Percentiles rank a stretch among this genome's conserved stretches.
Evolutionary conservation across 1,140 invertebrate species (phyloP).

Genomic region (Drosophila suzukii): DNA sequence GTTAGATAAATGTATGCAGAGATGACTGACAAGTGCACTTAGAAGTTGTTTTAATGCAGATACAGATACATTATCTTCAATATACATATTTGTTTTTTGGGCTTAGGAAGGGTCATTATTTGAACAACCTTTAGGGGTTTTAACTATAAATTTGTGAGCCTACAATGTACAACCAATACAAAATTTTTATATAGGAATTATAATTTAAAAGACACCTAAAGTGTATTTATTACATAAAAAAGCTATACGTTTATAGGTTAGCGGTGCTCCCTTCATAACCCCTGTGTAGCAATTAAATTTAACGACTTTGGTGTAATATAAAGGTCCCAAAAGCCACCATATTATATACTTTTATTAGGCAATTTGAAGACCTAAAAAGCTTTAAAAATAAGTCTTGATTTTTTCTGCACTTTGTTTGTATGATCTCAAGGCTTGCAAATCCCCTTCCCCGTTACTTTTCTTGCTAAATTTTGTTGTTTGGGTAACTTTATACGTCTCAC

Average conservation of each 20-base stretch:
- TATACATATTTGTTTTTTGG: neutral
- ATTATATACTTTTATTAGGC: neutral
- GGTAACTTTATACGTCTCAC: slow-evolving; percentile 65
- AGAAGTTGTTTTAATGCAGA: slow-evolving; percentile 23
- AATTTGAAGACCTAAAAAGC: neutral
- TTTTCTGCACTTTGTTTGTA: neutral
- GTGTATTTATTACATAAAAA: too few relatives aligned
- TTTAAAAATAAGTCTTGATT: neutral
- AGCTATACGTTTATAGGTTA: too few relatives aligned
- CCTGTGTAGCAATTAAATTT: neutral
- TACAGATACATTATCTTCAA: slow-evolving; percentile 16
- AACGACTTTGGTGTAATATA: neutral
- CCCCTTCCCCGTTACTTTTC: slow-evolving; percentile 10
- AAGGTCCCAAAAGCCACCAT: neutral
- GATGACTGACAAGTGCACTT: slow-evolving; percentile 70
- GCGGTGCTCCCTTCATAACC: neutral
- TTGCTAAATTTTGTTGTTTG: slow-evolving; percentile 16
- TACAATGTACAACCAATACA: too few relatives aligned
- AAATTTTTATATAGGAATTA: too few relatives aligned
- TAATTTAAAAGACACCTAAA: too few relatives aligned
- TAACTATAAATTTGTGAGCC: too few relatives aligned
- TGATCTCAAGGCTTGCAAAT: neutral
- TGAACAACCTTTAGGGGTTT: neutral
- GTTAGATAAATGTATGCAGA: slow-evolving; percentile 43
- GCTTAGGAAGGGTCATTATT: neutral